Base-by-base conservation (phyloP, 2,797 vertebrate genomes). In the Xenentodon cancila region DNA sequence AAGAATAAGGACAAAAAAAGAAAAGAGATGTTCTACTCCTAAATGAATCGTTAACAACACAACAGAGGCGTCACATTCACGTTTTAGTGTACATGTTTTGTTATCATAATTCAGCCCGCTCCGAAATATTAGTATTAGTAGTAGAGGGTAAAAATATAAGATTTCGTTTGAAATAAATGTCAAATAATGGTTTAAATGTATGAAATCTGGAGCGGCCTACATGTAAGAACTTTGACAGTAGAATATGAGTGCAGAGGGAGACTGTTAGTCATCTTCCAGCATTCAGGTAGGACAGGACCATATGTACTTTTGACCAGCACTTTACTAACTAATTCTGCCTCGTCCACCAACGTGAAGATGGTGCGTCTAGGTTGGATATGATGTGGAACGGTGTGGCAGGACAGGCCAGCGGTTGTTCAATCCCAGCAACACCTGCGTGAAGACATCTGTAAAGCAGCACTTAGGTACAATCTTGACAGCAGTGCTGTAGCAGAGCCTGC, bases 401-500 rank as follows among this genome's bases (percentile, higher is more conserved):
- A 46, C 7, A 19, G 19, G 19, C n/a, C 18, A 1, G 69, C 62
- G 73, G 5, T 47, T 53, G 78, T 21, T 72, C 58, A 76, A 37
- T 67, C 67, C 50, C 19, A 40, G 68, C 70, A 73, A 60, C 84
- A 89, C 79, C 83, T 87, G 82, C 80, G 79, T 73, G 62, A 74
- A 73, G 78, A 81, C 32, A 12, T 73, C 53, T 81, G 53, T 30
- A 37, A 54, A 80, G 46, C 72, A 61, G 61, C 63, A 45, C 43
- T 48, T 71, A 59, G 68, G 50, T 48, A 85, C 68, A 32, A 69
- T 67, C 69, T 71, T 84, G 77, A 77, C 75, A 67, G 74, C 37
- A 53, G 42, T 40, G 60, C 50, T 75, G 73, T 71, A 45, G 82
- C 68, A 62, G 79, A 89, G 75, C 84, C 80, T 87, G 88, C 90